Conservation (phyloP, 2,113 vertebrate genomes). For the Glaucidium brasilianum region DNA sequence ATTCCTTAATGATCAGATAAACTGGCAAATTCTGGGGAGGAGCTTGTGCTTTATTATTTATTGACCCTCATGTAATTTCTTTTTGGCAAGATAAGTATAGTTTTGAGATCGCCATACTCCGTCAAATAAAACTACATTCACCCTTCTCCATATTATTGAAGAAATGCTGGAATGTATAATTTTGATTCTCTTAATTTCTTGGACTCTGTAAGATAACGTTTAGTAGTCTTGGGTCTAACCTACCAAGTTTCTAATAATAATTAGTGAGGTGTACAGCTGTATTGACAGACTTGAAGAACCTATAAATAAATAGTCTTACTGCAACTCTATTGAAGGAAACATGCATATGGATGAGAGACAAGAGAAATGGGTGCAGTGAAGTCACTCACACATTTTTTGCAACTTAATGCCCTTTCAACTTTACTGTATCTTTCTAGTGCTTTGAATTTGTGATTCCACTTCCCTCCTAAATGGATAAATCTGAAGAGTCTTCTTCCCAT, state of each 20-base stretch:
- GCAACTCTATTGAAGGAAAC: not conserved
- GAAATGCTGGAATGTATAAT: not conserved
- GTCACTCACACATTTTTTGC: not conserved
- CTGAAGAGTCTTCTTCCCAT: not conserved
- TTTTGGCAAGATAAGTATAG: not conserved
- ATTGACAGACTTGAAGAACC: not conserved
- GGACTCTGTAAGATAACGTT: not conserved
- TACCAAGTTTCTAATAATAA: not conserved
- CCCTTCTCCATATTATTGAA: not conserved
- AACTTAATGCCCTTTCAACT: not conserved
- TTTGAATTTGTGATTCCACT: not conserved
- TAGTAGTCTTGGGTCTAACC: not conserved
- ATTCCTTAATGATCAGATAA: not conserved
- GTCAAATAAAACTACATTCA: not conserved
- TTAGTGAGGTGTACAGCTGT: not conserved
- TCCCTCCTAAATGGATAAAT: not conserved
- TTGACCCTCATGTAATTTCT: not conserved
- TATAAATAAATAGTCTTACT: not conserved
- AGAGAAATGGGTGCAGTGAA: not conserved
- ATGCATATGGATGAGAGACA: fast-evolving
- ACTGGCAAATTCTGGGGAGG: not conserved
- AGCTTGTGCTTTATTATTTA: not conserved
- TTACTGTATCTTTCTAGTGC: not conserved
- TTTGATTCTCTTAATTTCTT: not conserved
- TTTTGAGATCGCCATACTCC: not conserved